Base-by-base conservation (phyloP, 2,113 vertebrate genomes). In the Tetraodon nigroviridis region DNA sequence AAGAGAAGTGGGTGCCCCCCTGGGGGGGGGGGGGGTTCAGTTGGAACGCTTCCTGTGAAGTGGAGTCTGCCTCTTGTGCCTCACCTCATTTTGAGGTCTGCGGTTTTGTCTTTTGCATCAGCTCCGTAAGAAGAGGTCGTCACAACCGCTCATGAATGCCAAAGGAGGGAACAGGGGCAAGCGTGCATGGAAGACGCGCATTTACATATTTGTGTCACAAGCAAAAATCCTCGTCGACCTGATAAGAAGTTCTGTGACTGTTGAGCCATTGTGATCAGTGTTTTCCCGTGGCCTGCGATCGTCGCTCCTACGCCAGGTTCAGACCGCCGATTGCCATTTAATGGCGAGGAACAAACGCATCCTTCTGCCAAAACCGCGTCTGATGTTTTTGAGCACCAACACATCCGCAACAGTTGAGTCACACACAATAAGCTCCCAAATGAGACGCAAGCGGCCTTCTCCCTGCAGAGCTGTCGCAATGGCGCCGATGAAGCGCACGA, bases 81-180 rank as follows among this genome's bases (percentile, higher is more conserved):
- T 82, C 73, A 71, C 78, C 75, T 88, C 81, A 72, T 88, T 90
- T 83, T 85, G 83, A 86, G 88, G 83, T 85, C 82, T 89, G 87
- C 46, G 88, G 84, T 83, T 83, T 82, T 81, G 86, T 81, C 83
- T 76, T 79, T 82, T 85, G 79, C 86, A 81, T 88, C 82, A 72
- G 83, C 84, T 78, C 82, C 45, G 42, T 81, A 75, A 88, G 88
- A 90, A 89, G 88, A 90, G 87, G 85, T 89, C 79, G 87, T 88
- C 87, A 82, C 78, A 78, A 78, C 73, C 78, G 76, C 84, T 81
- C 73, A 75, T 83, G 81, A 82, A 84, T 83, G 76, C 63, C 67
- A 71, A 84, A 85, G 77, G 76, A 85, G 70, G 73, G 61, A 77
- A 69, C 61, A 18, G 27, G 15, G 6, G 11, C 61, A 12, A 42